Conservation (phyloP, 2,888 invertebrate species). For the Cantharis flavilabris region DNA sequence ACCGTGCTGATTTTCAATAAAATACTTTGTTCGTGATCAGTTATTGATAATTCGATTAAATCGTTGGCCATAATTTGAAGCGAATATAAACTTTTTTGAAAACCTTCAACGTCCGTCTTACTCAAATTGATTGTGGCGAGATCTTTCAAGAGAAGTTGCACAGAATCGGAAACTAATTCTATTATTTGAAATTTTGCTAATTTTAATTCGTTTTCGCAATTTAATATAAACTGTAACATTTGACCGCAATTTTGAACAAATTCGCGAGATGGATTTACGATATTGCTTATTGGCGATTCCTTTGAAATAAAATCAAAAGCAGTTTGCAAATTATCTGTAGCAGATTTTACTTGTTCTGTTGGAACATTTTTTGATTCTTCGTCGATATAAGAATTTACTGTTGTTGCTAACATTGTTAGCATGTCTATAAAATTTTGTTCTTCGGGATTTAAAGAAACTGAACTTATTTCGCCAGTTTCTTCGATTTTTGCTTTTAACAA, state of each 20-base stretch:
- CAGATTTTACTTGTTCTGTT: constrained; percentile 10
- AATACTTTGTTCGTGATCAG: constrained; percentile 31
- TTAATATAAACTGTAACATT: constrained; percentile 7
- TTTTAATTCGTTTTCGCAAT: constrained; percentile 36
- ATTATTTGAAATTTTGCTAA: constrained; percentile 42
- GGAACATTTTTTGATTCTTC: not conserved
- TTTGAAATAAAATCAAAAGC: constrained; percentile 5
- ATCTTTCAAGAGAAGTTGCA: constrained; percentile 45
- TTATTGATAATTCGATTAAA: constrained; percentile 43
- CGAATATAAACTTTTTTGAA: constrained; percentile 47
- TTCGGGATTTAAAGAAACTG: constrained; percentile 3
- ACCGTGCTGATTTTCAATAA: constrained; percentile 10
- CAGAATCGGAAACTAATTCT: constrained; percentile 41
- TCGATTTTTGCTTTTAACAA: constrained; percentile 1
- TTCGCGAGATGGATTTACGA: not conserved
- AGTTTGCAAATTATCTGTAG: constrained; percentile 10
- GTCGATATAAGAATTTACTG: constrained; percentile 1
- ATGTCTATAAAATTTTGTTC: constrained; percentile 10
- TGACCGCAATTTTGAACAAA: not conserved
- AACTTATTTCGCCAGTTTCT: not conserved
- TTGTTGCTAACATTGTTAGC: not conserved
- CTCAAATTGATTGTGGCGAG: constrained; percentile 48
- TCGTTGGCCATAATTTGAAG: constrained; percentile 50
- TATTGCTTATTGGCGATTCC: not conserved
- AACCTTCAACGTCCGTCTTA: constrained; percentile 38